These are phyloP conservation scores for Acromyrmex charruanus DNA, from an alignment of 1,140 invertebrate genomes.

Conservation along the genomic window DNA sequence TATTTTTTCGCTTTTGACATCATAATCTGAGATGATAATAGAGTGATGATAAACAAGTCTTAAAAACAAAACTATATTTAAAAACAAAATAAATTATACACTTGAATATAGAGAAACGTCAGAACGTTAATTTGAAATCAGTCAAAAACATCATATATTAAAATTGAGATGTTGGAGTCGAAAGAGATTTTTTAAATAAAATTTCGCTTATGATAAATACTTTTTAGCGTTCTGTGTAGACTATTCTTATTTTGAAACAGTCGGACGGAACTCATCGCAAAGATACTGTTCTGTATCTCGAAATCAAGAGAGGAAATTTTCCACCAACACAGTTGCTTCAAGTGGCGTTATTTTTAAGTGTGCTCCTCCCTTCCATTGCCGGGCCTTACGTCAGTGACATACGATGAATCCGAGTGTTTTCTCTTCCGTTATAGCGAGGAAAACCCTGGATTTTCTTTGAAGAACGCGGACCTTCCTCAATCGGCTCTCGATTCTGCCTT, in stretches of 20 bases:
- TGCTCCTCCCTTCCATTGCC: slow-evolving; percentile 14
- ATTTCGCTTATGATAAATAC: not conserved
- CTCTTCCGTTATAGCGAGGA: slow-evolving; percentile 6
- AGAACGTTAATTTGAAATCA: not conserved
- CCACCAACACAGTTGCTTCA: slow-evolving; percentile 61
- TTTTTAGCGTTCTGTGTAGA: not conserved
- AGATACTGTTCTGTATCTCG: not conserved
- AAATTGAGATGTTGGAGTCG: not conserved
- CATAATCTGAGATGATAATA: no score
- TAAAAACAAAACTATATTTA: not conserved
- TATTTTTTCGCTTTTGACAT: no score
- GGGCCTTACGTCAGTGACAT: slow-evolving; percentile 66
- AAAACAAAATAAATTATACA: not conserved
- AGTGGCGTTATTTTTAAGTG: slow-evolving; percentile 73
- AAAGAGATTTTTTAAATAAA: not conserved
- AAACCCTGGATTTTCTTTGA: not conserved
- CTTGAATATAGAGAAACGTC: not conserved
- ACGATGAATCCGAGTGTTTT: slow-evolving; percentile 67
- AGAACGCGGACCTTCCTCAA: slow-evolving; percentile 46
- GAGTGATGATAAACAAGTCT: no score
- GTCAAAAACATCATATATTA: slow-evolving; percentile 2
- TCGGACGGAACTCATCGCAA: not conserved
- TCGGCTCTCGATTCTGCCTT: slow-evolving; percentile 19
- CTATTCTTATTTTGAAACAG: not conserved
- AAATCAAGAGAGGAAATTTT: slow-evolving; percentile 67